Base-by-base conservation (phyloP, 2,113 vertebrate species). In the Balaeniceps rex region DNA sequence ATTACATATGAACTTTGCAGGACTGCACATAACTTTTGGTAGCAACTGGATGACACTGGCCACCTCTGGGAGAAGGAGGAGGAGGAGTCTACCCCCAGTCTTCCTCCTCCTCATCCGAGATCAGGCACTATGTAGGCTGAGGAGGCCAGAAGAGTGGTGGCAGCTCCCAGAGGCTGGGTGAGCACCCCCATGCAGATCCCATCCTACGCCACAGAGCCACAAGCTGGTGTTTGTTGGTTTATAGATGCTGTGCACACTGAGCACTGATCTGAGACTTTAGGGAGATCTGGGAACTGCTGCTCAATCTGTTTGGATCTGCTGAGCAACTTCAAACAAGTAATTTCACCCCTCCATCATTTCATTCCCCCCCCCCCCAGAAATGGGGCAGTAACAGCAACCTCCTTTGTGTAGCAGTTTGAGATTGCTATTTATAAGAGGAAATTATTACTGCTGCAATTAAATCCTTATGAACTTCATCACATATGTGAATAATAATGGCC, bases 11-110 rank as follows among this genome's bases (percentile, higher is more conserved):
- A 87, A 68, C 44, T 88, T 78, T 71, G 47, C 8, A 40, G 40
- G 38, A 81, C 23, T 66, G n/a, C 26, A 44, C 25, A 11, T 18
- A 86, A 63, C 5, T 68, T 70, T 44, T 4, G 3, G 55, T 14
- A 88, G 69, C 19, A 90, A 40, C 22, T 26, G n/a, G 10, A 33
- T 26, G 12, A 68, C 28, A 25, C 14, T 47, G 64, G 46, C 33
- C 46, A 78, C 24, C 52, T 60, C 31, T 44, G 29, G 42, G 22
- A 92, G 31, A 28, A 91, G 22, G 6, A 77, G 34, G 10, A 81
- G 25, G 16, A 26, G 4, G 4, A 14, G 4, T 47, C 22, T 14
- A 52, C 1, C 5, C 26, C 8, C 2, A 44, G 29, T 10, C 36
- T 75, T 77, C 6, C 51, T 55, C 11, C 31, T 74, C 29, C 18